phyloP scores from a whole-genome alignment of 2,113 vertebrate genomes.

The Myotis brandtii region DNA sequence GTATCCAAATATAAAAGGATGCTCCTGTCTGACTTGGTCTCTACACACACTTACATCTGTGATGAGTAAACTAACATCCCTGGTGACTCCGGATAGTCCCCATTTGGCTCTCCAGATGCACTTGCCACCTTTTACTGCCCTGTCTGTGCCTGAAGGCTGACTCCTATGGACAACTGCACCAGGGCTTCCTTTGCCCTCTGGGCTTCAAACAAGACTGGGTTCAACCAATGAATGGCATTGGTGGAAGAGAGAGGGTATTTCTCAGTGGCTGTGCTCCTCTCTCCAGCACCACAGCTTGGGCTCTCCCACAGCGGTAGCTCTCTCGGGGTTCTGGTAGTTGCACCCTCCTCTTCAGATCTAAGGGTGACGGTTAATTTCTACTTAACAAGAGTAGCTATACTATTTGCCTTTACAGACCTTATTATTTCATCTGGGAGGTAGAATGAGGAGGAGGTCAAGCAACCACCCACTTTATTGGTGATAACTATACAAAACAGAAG shows the following conservation, averaged over 20 bases:
- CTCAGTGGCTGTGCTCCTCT: neutral
- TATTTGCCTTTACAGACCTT: neutral
- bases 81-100: neutral
- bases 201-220: neutral
- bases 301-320: neutral
- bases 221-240: neutral
- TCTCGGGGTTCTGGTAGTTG: neutral
- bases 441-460: neutral
- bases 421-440: neutral
- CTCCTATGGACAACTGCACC: neutral
- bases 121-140: neutral
- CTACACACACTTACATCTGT: neutral
- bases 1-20: neutral
- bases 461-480: neutral
- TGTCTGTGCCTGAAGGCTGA: neutral
- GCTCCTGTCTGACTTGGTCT: neutral
- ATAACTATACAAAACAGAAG: neutral
- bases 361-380: neutral
- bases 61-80: neutral
- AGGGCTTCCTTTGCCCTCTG: neutral
- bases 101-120: neutral
- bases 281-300: neutral
- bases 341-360: neutral
- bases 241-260: neutral
- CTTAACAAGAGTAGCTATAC: neutral